These are phyloP conservation scores for Thunnus albacares DNA, from an alignment of 2,797 vertebrate genomes.

Conservation along the genomic window DNA sequence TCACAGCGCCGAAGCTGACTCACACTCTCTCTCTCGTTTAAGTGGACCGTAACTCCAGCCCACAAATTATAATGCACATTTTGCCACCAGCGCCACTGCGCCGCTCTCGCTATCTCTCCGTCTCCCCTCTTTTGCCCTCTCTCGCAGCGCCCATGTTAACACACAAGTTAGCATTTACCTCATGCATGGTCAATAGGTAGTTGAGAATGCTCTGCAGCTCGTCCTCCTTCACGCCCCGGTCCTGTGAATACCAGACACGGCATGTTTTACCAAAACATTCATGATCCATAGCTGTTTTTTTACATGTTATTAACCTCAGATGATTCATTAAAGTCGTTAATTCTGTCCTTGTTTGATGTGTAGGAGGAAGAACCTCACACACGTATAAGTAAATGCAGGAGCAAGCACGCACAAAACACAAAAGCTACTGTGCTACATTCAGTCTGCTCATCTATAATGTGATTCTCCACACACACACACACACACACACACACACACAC, in stretches of 20 bases:
- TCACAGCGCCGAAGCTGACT: slow-evolving; percentile 71
- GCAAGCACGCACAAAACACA: slow-evolving; percentile 33
- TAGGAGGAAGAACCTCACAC: slow-evolving; percentile 7
- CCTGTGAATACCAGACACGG: slow-evolving; percentile 79
- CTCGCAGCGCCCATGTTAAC: slow-evolving; percentile 13
- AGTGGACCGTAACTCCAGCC: slow-evolving; percentile 73
- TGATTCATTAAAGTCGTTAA: slow-evolving; percentile 31
- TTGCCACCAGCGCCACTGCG: slow-evolving; percentile 60
- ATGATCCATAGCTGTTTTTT: slow-evolving; percentile 5
- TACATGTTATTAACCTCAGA: slow-evolving; percentile 42
- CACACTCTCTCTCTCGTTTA: slow-evolving; percentile 69
- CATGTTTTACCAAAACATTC: slow-evolving; percentile 1
- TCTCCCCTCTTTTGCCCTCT: slow-evolving; percentile 13
- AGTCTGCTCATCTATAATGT: slow-evolving; percentile 61
- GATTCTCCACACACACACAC: slow-evolving; percentile 56
- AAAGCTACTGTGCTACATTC: slow-evolving; percentile 39
- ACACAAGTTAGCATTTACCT: slow-evolving; percentile 85
- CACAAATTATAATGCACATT: slow-evolving; percentile 68
- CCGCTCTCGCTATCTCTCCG: slow-evolving; percentile 17
- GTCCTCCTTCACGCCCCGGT: slow-evolving; percentile 98
- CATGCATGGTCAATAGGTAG: slow-evolving; percentile 98
- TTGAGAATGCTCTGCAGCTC: slow-evolving; percentile 99
- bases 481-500: slow-evolving; percentile 26
- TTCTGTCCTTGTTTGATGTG: slow-evolving; percentile 21
- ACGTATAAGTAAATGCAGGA: slow-evolving; percentile 23